phyloP scores from a whole-genome alignment of 2,113 vertebrate genomes.

The Antechinus stuartii region DNA sequence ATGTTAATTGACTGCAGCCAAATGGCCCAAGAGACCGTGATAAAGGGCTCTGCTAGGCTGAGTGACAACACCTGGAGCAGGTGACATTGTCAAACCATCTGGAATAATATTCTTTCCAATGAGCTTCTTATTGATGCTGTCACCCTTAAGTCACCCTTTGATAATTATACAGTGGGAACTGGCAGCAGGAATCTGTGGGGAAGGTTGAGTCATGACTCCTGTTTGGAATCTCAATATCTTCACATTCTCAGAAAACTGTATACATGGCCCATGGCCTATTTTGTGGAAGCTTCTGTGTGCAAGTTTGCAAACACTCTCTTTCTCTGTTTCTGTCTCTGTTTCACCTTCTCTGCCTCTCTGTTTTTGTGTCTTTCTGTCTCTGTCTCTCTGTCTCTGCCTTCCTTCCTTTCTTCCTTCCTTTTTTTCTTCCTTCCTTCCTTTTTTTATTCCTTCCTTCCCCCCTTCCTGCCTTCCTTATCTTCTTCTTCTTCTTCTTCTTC shows the following conservation, averaged over 20 bases:
- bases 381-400: neutral
- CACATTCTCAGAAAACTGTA: neutral
- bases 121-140: neutral
- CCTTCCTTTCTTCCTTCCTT: too few relatives aligned
- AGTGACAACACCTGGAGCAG: neutral
- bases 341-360: neutral
- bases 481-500: too few relatives aligned
- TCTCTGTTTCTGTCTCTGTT: neutral
- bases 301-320: neutral
- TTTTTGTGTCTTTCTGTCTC: neutral
- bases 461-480: too few relatives aligned
- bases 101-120: neutral
- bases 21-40: neutral
- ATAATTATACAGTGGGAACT: slow-evolving; percentile 50
- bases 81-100: neutral
- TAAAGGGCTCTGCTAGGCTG: neutral
- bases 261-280: neutral
- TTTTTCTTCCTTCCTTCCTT: too few relatives aligned
- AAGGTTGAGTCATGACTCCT: slow-evolving; percentile 62
- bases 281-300: neutral
- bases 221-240: slow-evolving; percentile 34
- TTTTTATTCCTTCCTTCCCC: too few relatives aligned
- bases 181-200: neutral
- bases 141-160: slow-evolving; percentile 5
- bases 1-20: neutral